Evolutionary conservation across 1,140 invertebrate species (phyloP).

Genomic region (Cyclargus thomasi): DNA sequence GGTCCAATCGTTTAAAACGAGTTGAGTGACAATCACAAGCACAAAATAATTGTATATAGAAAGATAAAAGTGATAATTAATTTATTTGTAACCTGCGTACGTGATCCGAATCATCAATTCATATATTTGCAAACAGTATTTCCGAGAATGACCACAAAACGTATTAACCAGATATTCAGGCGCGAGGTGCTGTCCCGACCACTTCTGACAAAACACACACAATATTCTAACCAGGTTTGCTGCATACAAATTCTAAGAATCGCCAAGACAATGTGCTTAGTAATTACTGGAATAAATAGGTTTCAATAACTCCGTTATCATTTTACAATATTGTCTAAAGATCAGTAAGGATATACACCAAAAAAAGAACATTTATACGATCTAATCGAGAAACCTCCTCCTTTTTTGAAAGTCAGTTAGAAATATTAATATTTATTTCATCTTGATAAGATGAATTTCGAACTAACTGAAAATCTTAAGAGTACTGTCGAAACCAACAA

Average conservation of each 20-base stretch:
- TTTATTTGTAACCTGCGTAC: neutral
- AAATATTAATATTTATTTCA: too few species aligned
- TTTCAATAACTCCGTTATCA: neutral
- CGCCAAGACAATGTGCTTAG: neutral
- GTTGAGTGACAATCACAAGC: too few species aligned
- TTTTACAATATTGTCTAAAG: neutral
- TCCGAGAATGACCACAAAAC: slow-evolving; percentile 8
- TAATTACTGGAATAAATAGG: neutral
- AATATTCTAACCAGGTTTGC: neutral
- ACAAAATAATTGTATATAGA: too few species aligned
- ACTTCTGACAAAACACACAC: slow-evolving; percentile 9
- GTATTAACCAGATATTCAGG: neutral
- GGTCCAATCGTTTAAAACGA: too few species aligned
- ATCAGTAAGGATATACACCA: too few species aligned
- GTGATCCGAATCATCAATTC: neutral
- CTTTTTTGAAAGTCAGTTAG: too few species aligned
- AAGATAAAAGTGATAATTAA: too few species aligned
- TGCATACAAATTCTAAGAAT: neutral
- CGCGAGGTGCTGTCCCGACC: neutral
- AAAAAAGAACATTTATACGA: too few species aligned
- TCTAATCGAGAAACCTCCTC: too few species aligned
- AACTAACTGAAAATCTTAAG: too few species aligned
- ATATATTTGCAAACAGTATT: neutral
- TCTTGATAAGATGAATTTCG: too few species aligned
- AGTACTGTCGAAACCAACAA: too few species aligned